These are phyloP conservation scores for Pantherophis vulpinus DNA, from an alignment of 2,797 vertebrate genomes.

Conservation along the genomic window DNA sequence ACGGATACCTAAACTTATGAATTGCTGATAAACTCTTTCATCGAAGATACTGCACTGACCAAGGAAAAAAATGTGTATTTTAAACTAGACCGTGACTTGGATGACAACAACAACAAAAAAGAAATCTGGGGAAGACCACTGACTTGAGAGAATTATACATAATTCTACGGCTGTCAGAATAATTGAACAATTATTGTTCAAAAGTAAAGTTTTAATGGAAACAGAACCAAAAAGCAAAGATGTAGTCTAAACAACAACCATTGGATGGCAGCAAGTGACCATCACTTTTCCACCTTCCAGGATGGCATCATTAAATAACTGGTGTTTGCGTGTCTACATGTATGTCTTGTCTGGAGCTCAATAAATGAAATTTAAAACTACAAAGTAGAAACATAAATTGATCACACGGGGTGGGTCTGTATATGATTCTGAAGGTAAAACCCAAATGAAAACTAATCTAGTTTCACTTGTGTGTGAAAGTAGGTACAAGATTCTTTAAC, in stretches of 20 bases:
- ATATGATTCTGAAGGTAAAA: not conserved
- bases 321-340: not conserved
- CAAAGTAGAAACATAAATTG: not conserved
- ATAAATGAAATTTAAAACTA: not conserved
- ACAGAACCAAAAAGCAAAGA: not conserved
- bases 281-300: not conserved
- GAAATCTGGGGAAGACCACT: not conserved
- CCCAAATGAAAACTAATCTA: not conserved
- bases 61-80: not conserved
- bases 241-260: constrained; percentile 29
- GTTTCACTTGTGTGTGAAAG: not conserved
- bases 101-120: not conserved
- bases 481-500: not conserved
- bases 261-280: constrained; percentile 67
- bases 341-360: not conserved
- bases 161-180: not conserved
- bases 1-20: not conserved
- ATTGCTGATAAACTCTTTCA: not conserved
- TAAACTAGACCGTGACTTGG: not conserved
- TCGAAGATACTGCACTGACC: not conserved
- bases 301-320: not conserved
- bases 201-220: not conserved
- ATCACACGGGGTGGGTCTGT: not conserved
- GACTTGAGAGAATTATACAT: not conserved
- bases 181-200: not conserved